These are phyloP conservation scores for Coregonus suidteri DNA, from an alignment of 2,797 vertebrate genomes.

Conservation along the genomic window DNA sequence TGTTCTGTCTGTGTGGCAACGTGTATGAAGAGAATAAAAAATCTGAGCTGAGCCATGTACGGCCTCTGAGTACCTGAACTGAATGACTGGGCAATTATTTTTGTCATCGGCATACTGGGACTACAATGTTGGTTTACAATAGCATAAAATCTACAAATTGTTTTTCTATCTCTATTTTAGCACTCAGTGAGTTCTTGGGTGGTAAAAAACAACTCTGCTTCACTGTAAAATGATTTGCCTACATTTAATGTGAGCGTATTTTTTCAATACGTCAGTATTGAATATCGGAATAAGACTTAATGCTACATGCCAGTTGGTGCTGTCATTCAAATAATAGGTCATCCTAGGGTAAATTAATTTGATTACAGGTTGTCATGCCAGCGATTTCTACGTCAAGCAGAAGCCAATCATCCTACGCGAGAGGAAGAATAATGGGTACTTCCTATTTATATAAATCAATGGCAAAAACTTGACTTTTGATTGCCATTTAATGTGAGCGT, in stretches of 20 bases:
- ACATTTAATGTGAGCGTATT: background rate
- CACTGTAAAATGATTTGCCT: background rate
- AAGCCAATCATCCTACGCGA: constrained; percentile 7
- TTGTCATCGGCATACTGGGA: background rate
- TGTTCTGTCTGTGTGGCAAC: background rate
- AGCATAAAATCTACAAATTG: background rate
- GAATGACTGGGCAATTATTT: background rate
- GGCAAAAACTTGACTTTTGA: background rate
- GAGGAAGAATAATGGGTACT: background rate
- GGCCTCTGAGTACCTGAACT: background rate
- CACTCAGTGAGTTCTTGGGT: background rate
- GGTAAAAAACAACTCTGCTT: background rate
- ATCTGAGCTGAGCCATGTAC: background rate
- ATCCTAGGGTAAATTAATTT: constrained; percentile 27
- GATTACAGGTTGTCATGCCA: constrained; percentile 52
- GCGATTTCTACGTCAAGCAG: constrained; percentile 21
- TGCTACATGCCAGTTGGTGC: constrained; percentile 12
- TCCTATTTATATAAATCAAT: constrained; percentile 13
- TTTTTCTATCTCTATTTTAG: background rate
- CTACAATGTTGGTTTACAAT: background rate
- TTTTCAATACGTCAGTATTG: background rate
- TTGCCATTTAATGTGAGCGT: too few species aligned
- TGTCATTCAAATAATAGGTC: constrained; percentile 23
- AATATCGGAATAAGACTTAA: background rate
- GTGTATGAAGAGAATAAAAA: background rate